Conservation (phyloP, 2,888 invertebrate genomes). For the Poecilobothrus nobilitatus region DNA sequence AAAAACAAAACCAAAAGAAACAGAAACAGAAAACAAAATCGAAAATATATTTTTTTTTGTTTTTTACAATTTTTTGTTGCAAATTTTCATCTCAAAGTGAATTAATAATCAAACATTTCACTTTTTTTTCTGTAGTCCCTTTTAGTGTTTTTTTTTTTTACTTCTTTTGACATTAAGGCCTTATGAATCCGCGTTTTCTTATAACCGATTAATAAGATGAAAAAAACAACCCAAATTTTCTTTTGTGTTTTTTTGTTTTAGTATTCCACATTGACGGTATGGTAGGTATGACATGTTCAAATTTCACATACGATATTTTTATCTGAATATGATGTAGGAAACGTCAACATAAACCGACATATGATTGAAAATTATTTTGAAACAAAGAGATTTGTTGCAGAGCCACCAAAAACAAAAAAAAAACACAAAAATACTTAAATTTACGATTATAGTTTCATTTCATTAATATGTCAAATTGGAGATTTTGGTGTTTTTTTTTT, state of each 20-base stretch:
- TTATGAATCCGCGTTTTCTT: background rate
- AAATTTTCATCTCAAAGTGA: background rate
- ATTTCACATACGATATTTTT: background rate
- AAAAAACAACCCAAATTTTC: background rate
- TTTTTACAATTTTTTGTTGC: background rate
- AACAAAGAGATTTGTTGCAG: no score
- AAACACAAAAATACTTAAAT: no score
- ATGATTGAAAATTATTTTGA: background rate
- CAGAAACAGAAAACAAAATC: background rate
- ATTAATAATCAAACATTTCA: conserved; percentile 4
- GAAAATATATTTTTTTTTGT: background rate
- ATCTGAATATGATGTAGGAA: conserved; percentile 5
- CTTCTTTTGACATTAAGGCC: background rate
- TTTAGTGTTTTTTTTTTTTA: background rate
- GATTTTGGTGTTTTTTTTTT: background rate
- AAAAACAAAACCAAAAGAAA: no score
- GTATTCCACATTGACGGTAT: background rate
- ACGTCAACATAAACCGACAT: conserved; percentile 6
- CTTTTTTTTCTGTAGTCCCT: background rate
- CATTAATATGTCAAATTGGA: conserved; percentile 6
- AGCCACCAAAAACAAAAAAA: no score
- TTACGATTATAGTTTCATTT: background rate
- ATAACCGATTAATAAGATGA: background rate
- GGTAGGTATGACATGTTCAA: conserved; percentile 4
- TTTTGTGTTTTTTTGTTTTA: background rate